A percentile compares a stretch with the other conserved stretches of the same genome.
These are phyloP conservation scores for Sisyra terminalis DNA, from an alignment of 2,888 invertebrate species.

Conservation along the genomic window DNA sequence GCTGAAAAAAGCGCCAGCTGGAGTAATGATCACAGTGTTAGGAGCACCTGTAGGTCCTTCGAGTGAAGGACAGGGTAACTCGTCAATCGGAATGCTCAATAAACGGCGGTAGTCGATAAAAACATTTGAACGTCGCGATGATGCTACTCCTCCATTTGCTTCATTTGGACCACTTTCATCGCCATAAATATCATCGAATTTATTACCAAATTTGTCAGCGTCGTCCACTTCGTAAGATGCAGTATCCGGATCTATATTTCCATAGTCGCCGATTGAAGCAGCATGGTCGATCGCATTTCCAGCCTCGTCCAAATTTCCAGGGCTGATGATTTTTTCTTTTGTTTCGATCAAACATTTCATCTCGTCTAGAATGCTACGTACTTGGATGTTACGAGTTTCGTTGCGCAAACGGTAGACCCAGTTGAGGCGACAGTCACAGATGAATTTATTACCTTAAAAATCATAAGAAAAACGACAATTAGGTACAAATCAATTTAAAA, in stretches of 20 bases:
- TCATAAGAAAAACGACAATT: conserved; percentile 17
- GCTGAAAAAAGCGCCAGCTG: conserved; percentile 7
- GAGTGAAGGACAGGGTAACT: conserved; percentile 25
- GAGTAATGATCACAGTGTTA: conserved; percentile 18
- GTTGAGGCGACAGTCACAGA: conserved; percentile 66
- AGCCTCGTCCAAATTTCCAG: neutral
- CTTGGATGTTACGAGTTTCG: conserved; percentile 54
- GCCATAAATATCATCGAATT: conserved; percentile 15
- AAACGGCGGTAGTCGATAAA: neutral
- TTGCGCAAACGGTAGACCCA: conserved; percentile 63
- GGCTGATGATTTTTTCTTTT: neutral
- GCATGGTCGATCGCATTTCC: neutral
- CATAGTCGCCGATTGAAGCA: conserved; percentile 7
- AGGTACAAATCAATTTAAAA: conserved; percentile 9
- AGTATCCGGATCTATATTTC: conserved; percentile 10
- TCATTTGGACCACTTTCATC: conserved; percentile 15
- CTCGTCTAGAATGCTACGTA: conserved; percentile 49
- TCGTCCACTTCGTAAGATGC: conserved; percentile 13
- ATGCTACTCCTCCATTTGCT: conserved; percentile 8
- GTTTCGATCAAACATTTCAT: conserved; percentile 36
- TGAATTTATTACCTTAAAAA: conserved; percentile 63
- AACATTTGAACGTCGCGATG: conserved; percentile 12
- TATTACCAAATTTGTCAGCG: conserved; percentile 12
- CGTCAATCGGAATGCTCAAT: conserved; percentile 15
- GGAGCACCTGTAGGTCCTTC: conserved; percentile 21